These are phyloP conservation scores for Hirudo medicinalis DNA, from an alignment of 1,140 invertebrate species.

Conservation along the genomic window DNA sequence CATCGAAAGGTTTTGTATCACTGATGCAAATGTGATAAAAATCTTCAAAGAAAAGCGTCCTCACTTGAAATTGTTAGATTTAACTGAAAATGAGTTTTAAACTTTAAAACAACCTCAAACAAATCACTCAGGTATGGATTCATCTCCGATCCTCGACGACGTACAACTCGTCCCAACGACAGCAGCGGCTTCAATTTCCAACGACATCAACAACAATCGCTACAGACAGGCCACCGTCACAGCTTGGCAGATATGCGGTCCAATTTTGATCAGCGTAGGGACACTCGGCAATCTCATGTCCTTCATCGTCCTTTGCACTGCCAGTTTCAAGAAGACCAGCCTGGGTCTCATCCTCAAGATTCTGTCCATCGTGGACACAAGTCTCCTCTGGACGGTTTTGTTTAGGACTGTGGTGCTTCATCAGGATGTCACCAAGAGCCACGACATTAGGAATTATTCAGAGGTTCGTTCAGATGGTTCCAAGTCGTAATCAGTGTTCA, in stretches of 20 bases:
- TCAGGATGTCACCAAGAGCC: not conserved
- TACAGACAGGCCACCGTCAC: not conserved
- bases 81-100: too few relatives aligned
- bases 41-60: too few relatives aligned
- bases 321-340: not conserved
- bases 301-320: not conserved
- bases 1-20: too few relatives aligned
- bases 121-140: too few relatives aligned
- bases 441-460: not conserved
- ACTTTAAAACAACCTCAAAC: too few relatives aligned
- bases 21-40: too few relatives aligned
- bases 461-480: not conserved
- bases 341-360: not conserved
- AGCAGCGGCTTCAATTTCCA: too few relatives aligned
- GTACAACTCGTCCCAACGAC: too few relatives aligned
- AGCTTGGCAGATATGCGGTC: not conserved
- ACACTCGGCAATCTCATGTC: slow-evolving; percentile 5
- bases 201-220: too few relatives aligned
- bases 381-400: slow-evolving; percentile 2
- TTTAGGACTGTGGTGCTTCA: not conserved
- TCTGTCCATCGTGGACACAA: not conserved
- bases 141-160: too few relatives aligned
- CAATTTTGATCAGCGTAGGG: not conserved
- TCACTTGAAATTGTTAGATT: too few relatives aligned
- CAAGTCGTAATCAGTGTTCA: too few relatives aligned